Percentiles rank a stretch among this genome's conserved stretches.
These are phyloP conservation scores for Orussus abietinus DNA, from an alignment of 1,140 invertebrate species.

Conservation along the genomic window DNA sequence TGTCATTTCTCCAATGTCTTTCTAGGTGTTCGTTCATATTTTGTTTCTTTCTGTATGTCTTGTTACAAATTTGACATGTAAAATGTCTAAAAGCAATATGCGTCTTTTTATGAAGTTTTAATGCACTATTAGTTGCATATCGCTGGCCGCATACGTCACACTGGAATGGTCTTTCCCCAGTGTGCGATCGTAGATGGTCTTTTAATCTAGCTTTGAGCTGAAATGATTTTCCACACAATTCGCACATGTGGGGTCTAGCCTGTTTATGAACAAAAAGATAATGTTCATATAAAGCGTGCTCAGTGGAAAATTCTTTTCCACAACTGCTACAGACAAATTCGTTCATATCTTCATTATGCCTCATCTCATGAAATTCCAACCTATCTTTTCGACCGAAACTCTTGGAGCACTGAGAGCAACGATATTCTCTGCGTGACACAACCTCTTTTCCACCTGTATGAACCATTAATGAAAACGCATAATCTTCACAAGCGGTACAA, in stretches of 20 bases:
- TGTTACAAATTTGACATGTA: slow-evolving; percentile 23
- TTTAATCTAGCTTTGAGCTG: slow-evolving; percentile 27
- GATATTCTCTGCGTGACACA: slow-evolving; percentile 26
- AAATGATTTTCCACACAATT: slow-evolving; percentile 32
- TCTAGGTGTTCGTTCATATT: slow-evolving; percentile 32
- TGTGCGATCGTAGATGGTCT: slow-evolving; percentile 27
- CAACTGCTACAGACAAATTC: slow-evolving; percentile 30
- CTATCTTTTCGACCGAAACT: slow-evolving; percentile 28
- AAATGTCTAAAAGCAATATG: slow-evolving; percentile 23
- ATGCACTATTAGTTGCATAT: slow-evolving; percentile 25
- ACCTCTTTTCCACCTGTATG: slow-evolving; percentile 24
- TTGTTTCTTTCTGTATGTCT: slow-evolving; percentile 29
- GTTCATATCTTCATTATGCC: slow-evolving; percentile 31
- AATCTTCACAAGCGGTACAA: slow-evolving; percentile 21
- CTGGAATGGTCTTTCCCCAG: slow-evolving; percentile 26
- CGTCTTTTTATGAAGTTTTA: slow-evolving; percentile 26
- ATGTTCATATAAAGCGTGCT: slow-evolving; percentile 30
- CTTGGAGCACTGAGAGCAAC: slow-evolving; percentile 27
- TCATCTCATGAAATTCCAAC: slow-evolving; percentile 30
- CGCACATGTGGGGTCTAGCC: slow-evolving; percentile 27
- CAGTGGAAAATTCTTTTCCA: slow-evolving; percentile 28
- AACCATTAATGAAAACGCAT: slow-evolving; percentile 20
- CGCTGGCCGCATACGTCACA: slow-evolving; percentile 24
- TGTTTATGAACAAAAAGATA: slow-evolving; percentile 32
- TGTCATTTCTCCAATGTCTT: slow-evolving; percentile 31